Evolutionary conservation across 2,888 invertebrate genomes (phyloP), one percentile per base, ranked within the genome.

Genomic region (Operophtera brumata): DNA sequence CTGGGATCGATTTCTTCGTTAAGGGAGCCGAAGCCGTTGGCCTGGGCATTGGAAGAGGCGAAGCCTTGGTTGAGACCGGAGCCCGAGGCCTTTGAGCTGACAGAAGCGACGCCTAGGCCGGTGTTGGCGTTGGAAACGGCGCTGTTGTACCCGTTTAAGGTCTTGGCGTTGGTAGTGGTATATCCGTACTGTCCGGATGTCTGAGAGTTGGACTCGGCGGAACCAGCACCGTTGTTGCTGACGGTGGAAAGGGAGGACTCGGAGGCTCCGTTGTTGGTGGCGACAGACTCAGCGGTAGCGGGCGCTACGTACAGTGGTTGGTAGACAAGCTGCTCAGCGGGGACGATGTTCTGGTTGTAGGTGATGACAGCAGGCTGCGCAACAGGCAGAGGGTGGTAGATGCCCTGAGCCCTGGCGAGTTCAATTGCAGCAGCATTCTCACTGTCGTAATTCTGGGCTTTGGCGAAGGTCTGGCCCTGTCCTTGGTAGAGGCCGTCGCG

Each of bases 331-430:
- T 66, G 55, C 54, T 67, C 57, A 30, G 59, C 56, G 12, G 69
- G 72, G 7, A 47, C 60, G 8, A 81, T 80, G 70, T 82, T 82
- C 60, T 88, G 85, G 55, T 83, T 73, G 66, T 88, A 87, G 6
- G 86, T 73, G 57, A 86, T 69, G 46, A 87, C 69, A 9, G 79
- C 70, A n/a, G 79, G 75, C 0, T 80, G 84, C 0, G 86, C 84
- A 8, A 75, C 78, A 0, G 84, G 84, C 11, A 84, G 64, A 1
- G 78, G 66, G 4, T 78, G 66, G 65, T 80, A 83, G 71, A 80
- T 87, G 8, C 64, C 76, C 48, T 70, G 63, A 1, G 65, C 63
- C 44, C 66, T 65, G 14, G 64, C 66, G 8, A 62, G 42, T 11
- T 62, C 65, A 30, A 61, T 42, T 37, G 43, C 40, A 4, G 54